These are phyloP conservation scores for Telenomus remus DNA, from an alignment of 1,140 invertebrate species.

Conservation along the genomic window DNA sequence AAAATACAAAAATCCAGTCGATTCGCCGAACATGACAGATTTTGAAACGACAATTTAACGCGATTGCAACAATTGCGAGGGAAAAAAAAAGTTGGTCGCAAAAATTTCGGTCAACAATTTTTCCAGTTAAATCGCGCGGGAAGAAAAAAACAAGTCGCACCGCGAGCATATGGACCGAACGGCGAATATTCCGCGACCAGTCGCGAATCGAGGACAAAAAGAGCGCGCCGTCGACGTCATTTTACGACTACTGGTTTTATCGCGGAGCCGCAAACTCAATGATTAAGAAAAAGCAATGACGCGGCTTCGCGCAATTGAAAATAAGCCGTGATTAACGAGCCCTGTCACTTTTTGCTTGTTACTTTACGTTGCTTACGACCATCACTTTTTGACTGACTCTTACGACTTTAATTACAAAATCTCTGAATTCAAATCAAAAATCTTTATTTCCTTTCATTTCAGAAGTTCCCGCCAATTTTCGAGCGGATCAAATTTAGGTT, in stretches of 20 bases:
- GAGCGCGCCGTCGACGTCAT: slow-evolving; percentile 2
- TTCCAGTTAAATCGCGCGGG: not conserved
- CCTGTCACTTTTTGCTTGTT: slow-evolving; percentile 1
- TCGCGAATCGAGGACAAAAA: slow-evolving; percentile 9
- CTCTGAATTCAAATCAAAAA: not conserved
- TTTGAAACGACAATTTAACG: too few relatives aligned
- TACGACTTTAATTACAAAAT: not conserved
- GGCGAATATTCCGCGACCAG: not conserved
- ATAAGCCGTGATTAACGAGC: not conserved
- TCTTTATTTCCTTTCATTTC: too few relatives aligned
- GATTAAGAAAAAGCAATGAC: slow-evolving; percentile 6
- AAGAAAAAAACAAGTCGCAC: not conserved
- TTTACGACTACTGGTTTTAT: slow-evolving; percentile 14
- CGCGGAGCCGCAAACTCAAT: not conserved
- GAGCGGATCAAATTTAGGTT: too few relatives aligned
- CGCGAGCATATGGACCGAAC: slow-evolving; percentile 4
- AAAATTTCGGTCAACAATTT: not conserved
- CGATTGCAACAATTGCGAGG: not conserved
- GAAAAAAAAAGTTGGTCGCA: not conserved
- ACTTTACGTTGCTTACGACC: not conserved
- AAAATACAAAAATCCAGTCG: too few relatives aligned
- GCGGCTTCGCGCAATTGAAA: not conserved
- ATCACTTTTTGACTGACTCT: not conserved
- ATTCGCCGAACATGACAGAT: too few relatives aligned
- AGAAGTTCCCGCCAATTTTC: too few relatives aligned